Evolutionary conservation across 2,888 invertebrate species (phyloP).

Genomic region (Dicyrtoma fusca): DNA sequence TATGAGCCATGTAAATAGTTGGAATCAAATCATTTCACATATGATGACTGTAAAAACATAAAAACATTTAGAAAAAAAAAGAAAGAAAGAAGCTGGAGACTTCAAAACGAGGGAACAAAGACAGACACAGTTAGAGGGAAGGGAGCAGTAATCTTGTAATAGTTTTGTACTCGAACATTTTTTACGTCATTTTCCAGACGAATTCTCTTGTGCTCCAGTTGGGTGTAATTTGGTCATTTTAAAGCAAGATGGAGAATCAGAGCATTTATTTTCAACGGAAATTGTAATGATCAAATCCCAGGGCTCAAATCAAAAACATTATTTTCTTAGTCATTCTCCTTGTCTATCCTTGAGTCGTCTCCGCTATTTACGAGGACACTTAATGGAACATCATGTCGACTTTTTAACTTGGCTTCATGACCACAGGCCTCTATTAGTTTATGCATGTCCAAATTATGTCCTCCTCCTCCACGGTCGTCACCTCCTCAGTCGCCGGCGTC

Average conservation of each 20-base stretch:
- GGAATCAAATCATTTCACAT: no score
- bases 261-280: constrained; percentile 11
- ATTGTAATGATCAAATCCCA: constrained; percentile 30
- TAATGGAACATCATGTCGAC: constrained; percentile 8
- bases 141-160: background rate
- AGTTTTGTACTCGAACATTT: background rate
- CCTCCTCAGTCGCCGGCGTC: background rate
- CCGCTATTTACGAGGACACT: constrained; percentile 23
- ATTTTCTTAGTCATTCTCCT: background rate
- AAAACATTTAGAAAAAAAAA: background rate
- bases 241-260: constrained; percentile 6
- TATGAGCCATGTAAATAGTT: no score
- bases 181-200: constrained; percentile 24
- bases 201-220: constrained; percentile 19
- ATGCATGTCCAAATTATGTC: constrained; percentile 13
- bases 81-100: background rate
- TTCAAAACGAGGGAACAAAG: background rate
- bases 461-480: background rate
- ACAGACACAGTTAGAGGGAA: background rate
- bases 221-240: constrained; percentile 31
- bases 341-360: constrained; percentile 6
- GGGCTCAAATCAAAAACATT: constrained; percentile 35
- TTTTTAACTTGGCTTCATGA: constrained; percentile 17
- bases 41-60: background rate
- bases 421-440: background rate